Conservation (phyloP, 2,113 vertebrate species). For the Dromaius novaehollandiae region DNA sequence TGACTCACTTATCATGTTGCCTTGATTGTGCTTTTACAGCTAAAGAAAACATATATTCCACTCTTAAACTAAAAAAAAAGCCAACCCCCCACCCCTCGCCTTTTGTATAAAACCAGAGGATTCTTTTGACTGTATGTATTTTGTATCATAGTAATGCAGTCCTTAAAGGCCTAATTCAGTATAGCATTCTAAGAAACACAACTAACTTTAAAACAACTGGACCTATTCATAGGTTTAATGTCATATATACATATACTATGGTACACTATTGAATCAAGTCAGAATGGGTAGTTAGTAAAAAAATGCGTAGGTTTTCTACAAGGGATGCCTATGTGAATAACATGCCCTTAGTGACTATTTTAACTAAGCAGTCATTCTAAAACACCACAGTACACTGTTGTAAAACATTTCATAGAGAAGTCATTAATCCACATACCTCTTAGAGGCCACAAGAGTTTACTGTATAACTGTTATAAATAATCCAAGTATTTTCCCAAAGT, state of each 20-base stretch:
- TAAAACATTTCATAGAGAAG: slow-evolving; percentile 35
- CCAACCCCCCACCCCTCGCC: background rate
- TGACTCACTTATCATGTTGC: slow-evolving; percentile 89
- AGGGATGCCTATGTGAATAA: background rate
- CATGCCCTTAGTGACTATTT: slow-evolving; percentile 1
- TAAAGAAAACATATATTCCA: slow-evolving; percentile 81
- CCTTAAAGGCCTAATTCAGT: slow-evolving; percentile 21
- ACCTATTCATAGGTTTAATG: background rate
- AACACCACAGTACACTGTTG: background rate
- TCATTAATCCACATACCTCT: background rate
- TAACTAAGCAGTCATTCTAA: slow-evolving; percentile 29
- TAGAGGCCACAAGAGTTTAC: background rate
- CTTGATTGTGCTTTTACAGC: slow-evolving; percentile 85
- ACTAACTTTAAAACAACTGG: slow-evolving; percentile 5
- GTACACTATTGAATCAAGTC: background rate
- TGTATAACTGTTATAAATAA: background rate
- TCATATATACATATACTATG: background rate
- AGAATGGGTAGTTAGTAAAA: background rate
- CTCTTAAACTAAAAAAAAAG: slow-evolving; percentile 72
- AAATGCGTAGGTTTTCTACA: background rate
- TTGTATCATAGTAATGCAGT: background rate
- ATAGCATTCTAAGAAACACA: background rate
- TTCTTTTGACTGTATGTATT: slow-evolving; percentile 30
- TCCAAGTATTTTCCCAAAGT: background rate
- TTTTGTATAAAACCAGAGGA: slow-evolving; percentile 41